phyloP scores from a whole-genome alignment of 2,888 invertebrate species.

The Agrilus mali region DNA sequence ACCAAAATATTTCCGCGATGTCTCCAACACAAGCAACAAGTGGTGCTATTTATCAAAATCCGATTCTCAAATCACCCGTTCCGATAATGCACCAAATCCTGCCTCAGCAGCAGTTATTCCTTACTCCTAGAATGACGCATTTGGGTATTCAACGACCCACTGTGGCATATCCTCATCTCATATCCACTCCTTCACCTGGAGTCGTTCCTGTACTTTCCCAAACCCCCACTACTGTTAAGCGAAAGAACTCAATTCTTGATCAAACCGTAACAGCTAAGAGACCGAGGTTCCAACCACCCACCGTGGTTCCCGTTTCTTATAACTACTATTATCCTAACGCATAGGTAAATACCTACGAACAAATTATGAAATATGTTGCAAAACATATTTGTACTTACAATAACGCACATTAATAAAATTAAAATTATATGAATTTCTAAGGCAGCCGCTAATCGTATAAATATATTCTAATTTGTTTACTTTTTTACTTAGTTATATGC shows the following conservation, averaged over 20 bases:
- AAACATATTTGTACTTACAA: too few relatives aligned
- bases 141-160: slow-evolving; percentile 20
- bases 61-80: slow-evolving; percentile 13
- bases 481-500: too few relatives aligned
- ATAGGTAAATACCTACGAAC: slow-evolving; percentile 15
- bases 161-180: slow-evolving; percentile 20
- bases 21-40: slow-evolving; percentile 12
- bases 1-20: slow-evolving; percentile 20
- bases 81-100: slow-evolving; percentile 23
- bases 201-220: slow-evolving; percentile 25
- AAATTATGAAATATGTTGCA: too few relatives aligned
- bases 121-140: slow-evolving; percentile 14
- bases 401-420: too few relatives aligned
- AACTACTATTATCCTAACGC: slow-evolving; percentile 32
- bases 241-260: slow-evolving; percentile 33
- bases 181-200: slow-evolving; percentile 18
- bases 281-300: slow-evolving; percentile 22
- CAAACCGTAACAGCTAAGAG: slow-evolving; percentile 29
- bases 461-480: too few relatives aligned
- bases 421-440: too few relatives aligned
- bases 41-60: slow-evolving; percentile 6
- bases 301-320: slow-evolving; percentile 25
- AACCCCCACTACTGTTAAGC: slow-evolving; percentile 30
- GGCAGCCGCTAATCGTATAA: too few relatives aligned
- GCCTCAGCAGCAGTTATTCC: slow-evolving; percentile 19